Conservation (phyloP, 2,113 vertebrate genomes). For the Terrapene triunguis region DNA sequence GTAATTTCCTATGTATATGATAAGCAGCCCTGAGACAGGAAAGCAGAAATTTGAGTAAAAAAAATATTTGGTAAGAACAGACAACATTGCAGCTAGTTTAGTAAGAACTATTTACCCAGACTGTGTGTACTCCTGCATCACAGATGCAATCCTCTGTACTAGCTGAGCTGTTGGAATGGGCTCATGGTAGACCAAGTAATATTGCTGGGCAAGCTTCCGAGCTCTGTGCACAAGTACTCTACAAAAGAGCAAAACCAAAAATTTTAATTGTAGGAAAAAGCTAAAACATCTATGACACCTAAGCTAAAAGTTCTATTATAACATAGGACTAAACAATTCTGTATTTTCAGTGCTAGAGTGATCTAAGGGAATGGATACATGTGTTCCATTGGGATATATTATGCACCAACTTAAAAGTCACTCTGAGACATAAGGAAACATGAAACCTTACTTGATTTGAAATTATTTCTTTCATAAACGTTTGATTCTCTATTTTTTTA, state of each 20-base stretch:
- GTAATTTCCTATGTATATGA: background rate
- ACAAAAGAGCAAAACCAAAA: conserved; percentile 9
- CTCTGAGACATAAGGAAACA: background rate
- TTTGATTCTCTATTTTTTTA: background rate
- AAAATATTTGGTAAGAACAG: background rate
- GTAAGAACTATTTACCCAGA: conserved; percentile 86
- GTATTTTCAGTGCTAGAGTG: background rate
- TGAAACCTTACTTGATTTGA: background rate
- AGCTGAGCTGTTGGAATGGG: conserved; percentile 98
- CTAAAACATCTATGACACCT: background rate
- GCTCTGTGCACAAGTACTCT: conserved; percentile 97
- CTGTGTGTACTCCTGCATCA: conserved; percentile 99
- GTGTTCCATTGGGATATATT: background rate
- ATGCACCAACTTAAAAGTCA: background rate
- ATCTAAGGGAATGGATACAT: background rate
- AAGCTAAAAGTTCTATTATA: background rate
- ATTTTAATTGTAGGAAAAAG: background rate
- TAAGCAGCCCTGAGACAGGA: background rate
- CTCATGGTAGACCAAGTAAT: conserved; percentile 97
- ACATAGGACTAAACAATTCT: background rate
- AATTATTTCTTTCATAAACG: background rate
- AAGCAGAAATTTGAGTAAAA: background rate
- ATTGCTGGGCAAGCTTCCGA: conserved; percentile 96
- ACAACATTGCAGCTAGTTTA: background rate
- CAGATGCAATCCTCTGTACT: conserved; percentile 97